These are phyloP conservation scores for Epizoanthus illoricatus DNA, from an alignment of 92 coral and sea anemone genomes.

Conservation along the genomic window DNA sequence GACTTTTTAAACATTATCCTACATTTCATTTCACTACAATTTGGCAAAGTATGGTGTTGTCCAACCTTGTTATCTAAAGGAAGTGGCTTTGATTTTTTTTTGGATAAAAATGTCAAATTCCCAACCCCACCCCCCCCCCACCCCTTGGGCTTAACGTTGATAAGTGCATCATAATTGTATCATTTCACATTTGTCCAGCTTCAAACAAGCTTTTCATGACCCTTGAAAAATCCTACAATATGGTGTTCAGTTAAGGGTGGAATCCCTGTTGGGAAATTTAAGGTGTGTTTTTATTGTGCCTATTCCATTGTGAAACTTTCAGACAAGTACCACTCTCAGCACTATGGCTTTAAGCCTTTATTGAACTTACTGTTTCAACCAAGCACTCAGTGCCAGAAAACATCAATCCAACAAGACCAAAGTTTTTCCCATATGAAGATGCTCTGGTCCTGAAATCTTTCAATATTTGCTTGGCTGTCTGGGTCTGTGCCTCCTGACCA, in stretches of 20 bases:
- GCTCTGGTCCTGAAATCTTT: constrained; percentile 91
- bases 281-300: not conserved
- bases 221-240: not conserved
- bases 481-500: constrained; percentile 88
- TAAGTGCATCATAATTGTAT: too few species aligned
- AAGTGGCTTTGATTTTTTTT: too few species aligned
- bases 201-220: too few species aligned
- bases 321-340: not conserved
- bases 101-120: too few species aligned
- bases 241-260: not conserved
- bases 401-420: constrained; percentile 97
- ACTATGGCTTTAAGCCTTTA: too few species aligned
- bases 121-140: too few species aligned
- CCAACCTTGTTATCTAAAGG: too few species aligned
- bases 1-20: too few species aligned
- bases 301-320: not conserved
- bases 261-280: not conserved
- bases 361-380: constrained; percentile 91
- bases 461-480: constrained; percentile 87
- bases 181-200: too few species aligned
- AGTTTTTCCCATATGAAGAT: constrained; percentile 96
- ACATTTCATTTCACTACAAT: too few species aligned
- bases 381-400: constrained; percentile 99
- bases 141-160: too few species aligned
- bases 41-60: too few species aligned